Evolutionary conservation across 2,888 invertebrate species (phyloP).

Genomic region (Caenorhabditis sp.): DNA sequence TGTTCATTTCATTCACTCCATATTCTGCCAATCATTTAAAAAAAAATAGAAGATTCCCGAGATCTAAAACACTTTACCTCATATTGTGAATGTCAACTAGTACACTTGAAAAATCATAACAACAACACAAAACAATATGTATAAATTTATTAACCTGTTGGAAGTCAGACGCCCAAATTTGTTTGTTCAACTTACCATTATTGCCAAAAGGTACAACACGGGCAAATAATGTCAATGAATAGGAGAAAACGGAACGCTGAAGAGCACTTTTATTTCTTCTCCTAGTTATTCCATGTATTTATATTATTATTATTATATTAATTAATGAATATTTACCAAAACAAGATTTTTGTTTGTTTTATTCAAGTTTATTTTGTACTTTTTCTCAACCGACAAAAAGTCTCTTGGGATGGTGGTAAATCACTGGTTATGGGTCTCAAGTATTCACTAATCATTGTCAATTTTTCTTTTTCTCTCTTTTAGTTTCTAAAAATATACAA

Average conservation of each 20-base stretch:
- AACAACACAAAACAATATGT: neutral
- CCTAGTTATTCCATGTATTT: neutral
- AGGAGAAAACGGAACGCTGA: neutral
- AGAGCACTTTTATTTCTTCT: neutral
- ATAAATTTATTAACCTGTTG: neutral
- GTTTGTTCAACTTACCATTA: neutral
- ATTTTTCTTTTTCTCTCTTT: too few relatives aligned
- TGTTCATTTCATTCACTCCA: too few relatives aligned
- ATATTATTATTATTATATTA: neutral
- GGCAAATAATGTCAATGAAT: neutral
- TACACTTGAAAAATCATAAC: neutral
- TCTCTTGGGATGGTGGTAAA: neutral
- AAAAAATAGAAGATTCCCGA: too few relatives aligned
- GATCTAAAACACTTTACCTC: too few relatives aligned
- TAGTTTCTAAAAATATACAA: neutral
- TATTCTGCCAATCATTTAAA: too few relatives aligned
- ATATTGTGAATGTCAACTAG: neutral
- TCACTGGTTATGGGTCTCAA: neutral
- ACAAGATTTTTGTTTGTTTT: neutral
- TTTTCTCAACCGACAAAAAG: neutral
- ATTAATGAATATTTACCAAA: neutral
- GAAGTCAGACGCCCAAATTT: neutral
- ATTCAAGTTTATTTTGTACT: neutral
- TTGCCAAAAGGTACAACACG: neutral
- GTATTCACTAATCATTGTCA: too few relatives aligned